These are phyloP conservation scores for Druon quercuslanigerum DNA, from an alignment of 1,140 invertebrate genomes.

Conservation along the genomic window DNA sequence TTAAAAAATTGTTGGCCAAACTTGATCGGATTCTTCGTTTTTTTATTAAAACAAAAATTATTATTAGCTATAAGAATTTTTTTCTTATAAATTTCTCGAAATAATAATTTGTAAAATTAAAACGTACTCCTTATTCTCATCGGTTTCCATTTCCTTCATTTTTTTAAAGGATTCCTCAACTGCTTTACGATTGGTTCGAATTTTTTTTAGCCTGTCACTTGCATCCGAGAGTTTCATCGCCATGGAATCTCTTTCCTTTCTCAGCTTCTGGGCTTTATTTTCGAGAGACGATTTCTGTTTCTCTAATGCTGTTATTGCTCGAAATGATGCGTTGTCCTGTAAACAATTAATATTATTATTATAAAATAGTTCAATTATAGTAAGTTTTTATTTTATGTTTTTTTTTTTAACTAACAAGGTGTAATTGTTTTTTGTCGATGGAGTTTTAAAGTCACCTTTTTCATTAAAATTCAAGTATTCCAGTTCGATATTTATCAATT, in stretches of 20 bases:
- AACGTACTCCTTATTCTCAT: conserved; percentile 75
- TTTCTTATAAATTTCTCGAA: conserved; percentile 70
- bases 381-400: no score
- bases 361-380: no score
- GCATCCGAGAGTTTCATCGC: conserved; percentile 60
- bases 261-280: conserved; percentile 70
- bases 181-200: conserved; percentile 46
- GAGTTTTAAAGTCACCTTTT: no score
- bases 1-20: no score
- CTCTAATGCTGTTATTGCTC: conserved; percentile 69
- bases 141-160: conserved; percentile 73
- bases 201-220: conserved; percentile 57
- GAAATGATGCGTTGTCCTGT: conserved; percentile 27
- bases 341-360: background rate
- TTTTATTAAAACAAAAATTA: no score
- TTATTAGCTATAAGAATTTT: no score
- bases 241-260: conserved; percentile 67
- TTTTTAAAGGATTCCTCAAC: conserved; percentile 67
- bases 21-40: no score
- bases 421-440: no score
- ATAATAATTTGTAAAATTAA: background rate
- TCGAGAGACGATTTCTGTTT: conserved; percentile 76
- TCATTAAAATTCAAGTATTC: no score
- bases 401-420: no score
- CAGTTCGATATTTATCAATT: no score